Evolutionary conservation across 2,113 vertebrate genomes (phyloP), one percentile per base, ranked within the genome.

Genomic region (Chitala chitala): DNA sequence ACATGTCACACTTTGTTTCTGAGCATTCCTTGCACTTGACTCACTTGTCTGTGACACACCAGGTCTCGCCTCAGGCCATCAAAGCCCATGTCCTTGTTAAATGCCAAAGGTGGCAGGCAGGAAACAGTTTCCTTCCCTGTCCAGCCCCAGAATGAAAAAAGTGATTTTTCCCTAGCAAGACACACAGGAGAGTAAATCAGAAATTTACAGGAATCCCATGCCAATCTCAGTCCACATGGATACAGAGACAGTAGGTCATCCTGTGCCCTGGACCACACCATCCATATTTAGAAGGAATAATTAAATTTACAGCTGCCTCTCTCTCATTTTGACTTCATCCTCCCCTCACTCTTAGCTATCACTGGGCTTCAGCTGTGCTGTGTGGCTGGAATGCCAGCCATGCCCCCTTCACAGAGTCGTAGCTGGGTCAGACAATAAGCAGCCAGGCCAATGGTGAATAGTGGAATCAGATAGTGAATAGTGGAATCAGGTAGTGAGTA

Each of bases 301-400:
- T 20, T n/a, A n/a, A n/a, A n/a, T n/a, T 58, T 69, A 69, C 71
- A 13, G 15, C 38, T 17, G 3, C 8, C 38, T 44, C n/a, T 69
- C 42, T 50, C 9, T 69, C 24, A 26, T 15, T 59, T 50, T 33
- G 8, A 31, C 26, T 42, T 36, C 0, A 44, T 44, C 15, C 20
- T 22, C 38, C 8, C 36, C 63, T 38, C 36, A 13, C 0, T 8
- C 31, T 59, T 71, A 44, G 40, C 24, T 33, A 33, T 15, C 44
- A 24, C 38, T 46, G 76, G 64, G 56, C 53, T 86, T 82, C 38
- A 76, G 84, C 82, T 85, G 86, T 76, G 73, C 59, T 84, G 84
- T 85, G 88, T 20, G 69, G 78, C 58, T 87, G 86, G 86, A 78
- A 91, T 90, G 82, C 40, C 79, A 85, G 82, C 79, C 56, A 83